phyloP scores from a whole-genome alignment of 2,888 invertebrate species.

The Clepsis dumicolana region DNA sequence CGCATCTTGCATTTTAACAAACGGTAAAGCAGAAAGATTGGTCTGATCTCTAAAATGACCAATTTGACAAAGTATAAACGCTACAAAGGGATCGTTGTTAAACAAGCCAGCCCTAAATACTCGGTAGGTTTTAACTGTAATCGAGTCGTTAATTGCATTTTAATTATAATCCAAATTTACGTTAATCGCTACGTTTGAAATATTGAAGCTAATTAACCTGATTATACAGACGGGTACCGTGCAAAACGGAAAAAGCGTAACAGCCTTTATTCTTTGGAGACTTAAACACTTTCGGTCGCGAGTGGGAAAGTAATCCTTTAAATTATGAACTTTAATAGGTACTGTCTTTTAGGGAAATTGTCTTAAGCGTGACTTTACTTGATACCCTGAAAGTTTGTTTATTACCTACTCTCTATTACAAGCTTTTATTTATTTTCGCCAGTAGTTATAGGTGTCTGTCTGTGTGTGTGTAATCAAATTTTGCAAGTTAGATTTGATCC shows the following conservation, averaged over 20 bases:
- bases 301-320: not conserved
- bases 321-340: not conserved
- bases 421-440: too few species aligned
- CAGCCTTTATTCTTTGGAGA: not conserved
- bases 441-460: too few species aligned
- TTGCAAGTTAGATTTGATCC: too few species aligned
- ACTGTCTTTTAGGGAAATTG: not conserved
- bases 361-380: not conserved
- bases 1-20: not conserved
- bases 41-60: not conserved
- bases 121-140: not conserved
- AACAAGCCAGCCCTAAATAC: slow-evolving; percentile 3
- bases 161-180: slow-evolving; percentile 22
- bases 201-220: slow-evolving; percentile 24
- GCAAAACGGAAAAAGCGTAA: not conserved
- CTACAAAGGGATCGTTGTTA: not conserved
- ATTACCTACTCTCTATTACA: too few species aligned
- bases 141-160: slow-evolving; percentile 17
- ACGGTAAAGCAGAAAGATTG: not conserved
- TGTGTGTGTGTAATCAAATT: too few species aligned
- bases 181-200: slow-evolving; percentile 15
- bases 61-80: not conserved
- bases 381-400: too few species aligned
- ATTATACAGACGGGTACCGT: not conserved
- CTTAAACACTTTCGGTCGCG: not conserved